Evolutionary conservation across 2,113 vertebrate species (phyloP), one percentile per base, ranked within the genome.

Genomic region (Sialia sialis): DNA sequence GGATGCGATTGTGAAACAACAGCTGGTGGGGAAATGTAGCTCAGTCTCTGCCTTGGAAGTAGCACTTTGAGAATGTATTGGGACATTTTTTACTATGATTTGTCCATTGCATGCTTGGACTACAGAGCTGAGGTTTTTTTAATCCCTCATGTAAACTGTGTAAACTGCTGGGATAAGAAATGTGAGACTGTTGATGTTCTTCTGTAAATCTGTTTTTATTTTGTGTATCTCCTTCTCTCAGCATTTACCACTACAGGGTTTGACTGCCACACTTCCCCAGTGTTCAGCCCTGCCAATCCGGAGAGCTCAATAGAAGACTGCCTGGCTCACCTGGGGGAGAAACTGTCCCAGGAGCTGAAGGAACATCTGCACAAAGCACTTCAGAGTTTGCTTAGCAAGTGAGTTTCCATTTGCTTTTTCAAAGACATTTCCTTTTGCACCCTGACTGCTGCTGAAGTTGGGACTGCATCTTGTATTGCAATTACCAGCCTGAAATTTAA

Each of bases 291-390:
- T 43, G 97, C 97, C 43, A 98, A 98, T 92, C 98, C 99, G 7
- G 99, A 99, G 87, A 98, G 95, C 93, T 98, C 98, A 2, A 96
- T 99, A 76, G 99, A 99, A 96, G 99, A 99, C 87, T 98, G 98
- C 93, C 97, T 99, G 58, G 98, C 98, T 74, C 98, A 98, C 43
- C 21, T 99, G 7, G 99, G 98, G 60, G 98, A 98, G 68, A 97
- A 97, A 21, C 97, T 98, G 72, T 96, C 95, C 52, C 94, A 74
- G 39, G 98, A 99, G 39, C 89, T 99, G 76, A 97, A 97, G 83
- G 95, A 98, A 43, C 97, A 98, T 56, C 97, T 99, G 84, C 90
- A 96, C 20, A 95, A 95, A 91, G 98, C 98, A 7, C 94, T 98
- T 41, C 97, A 98, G 78, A 96, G 69, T 59, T 98, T 99, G 89